Base-by-base conservation (phyloP, 1,140 invertebrate genomes). In the Bombus confusus region DNA sequence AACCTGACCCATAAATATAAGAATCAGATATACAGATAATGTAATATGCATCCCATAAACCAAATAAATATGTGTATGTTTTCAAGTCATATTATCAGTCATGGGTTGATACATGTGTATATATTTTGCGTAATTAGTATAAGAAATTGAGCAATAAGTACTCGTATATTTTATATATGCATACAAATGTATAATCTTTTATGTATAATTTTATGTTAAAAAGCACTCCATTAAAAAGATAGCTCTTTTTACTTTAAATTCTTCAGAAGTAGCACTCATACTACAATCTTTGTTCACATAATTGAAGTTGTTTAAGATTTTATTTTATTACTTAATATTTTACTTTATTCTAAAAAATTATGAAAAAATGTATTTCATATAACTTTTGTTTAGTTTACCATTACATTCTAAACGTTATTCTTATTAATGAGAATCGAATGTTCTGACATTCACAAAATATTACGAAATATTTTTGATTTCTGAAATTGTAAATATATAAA, bases 181-280 rank as follows among this genome's bases (percentile, higher is more conserved):
- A 79, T 91, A 86, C 59, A 85, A 91, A 91, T 85, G 80, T 87
- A 86, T 86, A 87, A 91, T 91, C 86, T 83, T 91, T 90, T 86
- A 81, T 75, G 81, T 88, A 83, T 89, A 76, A 85, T 52, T 81
- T 89, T 90, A 79, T 82, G 86, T 85, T 87, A 66, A 85, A 68
- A 72, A 82, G 81, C 75, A 57, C 69, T 78, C 74, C 69, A 89
- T 89, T 87, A 87, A 68, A 85, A 83, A 43, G 74, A 74, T 74
- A 47, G 80, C 84, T 28, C 78, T 86, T 52, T 5, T 22, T 52
- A 52, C 15, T 37, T 86, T n/a, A 47, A 80, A 68, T 79, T 79
- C 12, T 86, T 73, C 4, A 39, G 77, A 8, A 4, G 39, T 47
- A 57, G 52, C 3, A 62, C 3, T 66, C 37, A 0, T 28, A 47